Conservation (phyloP, 2,888 invertebrate genomes). For the Pandemis heparana region DNA sequence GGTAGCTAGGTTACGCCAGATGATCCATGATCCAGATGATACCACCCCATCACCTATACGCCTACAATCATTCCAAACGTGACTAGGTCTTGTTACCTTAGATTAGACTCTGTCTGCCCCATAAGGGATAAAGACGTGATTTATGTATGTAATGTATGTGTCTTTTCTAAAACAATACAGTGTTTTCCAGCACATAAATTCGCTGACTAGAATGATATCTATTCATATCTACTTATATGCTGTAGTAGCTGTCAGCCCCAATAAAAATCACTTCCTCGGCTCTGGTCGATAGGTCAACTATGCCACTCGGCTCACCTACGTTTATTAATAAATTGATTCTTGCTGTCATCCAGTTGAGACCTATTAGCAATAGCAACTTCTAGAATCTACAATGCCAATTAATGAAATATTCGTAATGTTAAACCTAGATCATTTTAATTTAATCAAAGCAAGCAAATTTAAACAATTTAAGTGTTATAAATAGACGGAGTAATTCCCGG, state of each 20-base stretch:
- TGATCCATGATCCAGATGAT: too few relatives aligned
- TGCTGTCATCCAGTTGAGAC: not conserved
- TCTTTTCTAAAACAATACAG: too few relatives aligned
- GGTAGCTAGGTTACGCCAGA: too few relatives aligned
- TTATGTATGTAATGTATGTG: too few relatives aligned
- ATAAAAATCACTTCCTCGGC: slow-evolving; percentile 58
- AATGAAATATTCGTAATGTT: slow-evolving; percentile 8
- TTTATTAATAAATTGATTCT: slow-evolving; percentile 35
- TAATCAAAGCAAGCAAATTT: not conserved
- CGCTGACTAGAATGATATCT: too few relatives aligned
- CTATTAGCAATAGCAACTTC: not conserved
- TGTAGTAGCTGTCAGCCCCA: slow-evolving; percentile 3
- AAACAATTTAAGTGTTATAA: slow-evolving; percentile 15
- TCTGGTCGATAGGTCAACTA: slow-evolving; percentile 62
- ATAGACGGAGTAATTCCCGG: slow-evolving; percentile 53
- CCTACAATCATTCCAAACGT: too few relatives aligned
- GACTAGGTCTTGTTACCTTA: too few relatives aligned
- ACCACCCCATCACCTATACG: too few relatives aligned
- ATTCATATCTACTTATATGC: too few relatives aligned
- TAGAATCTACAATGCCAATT: not conserved
- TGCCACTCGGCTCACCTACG: slow-evolving; percentile 51
- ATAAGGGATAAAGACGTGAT: too few relatives aligned
- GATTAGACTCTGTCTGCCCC: too few relatives aligned
- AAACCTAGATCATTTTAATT: not conserved
- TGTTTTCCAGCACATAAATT: too few relatives aligned